Evolutionary conservation across 2,113 vertebrate genomes (phyloP).

Genomic region (Notothenia rossii): DNA sequence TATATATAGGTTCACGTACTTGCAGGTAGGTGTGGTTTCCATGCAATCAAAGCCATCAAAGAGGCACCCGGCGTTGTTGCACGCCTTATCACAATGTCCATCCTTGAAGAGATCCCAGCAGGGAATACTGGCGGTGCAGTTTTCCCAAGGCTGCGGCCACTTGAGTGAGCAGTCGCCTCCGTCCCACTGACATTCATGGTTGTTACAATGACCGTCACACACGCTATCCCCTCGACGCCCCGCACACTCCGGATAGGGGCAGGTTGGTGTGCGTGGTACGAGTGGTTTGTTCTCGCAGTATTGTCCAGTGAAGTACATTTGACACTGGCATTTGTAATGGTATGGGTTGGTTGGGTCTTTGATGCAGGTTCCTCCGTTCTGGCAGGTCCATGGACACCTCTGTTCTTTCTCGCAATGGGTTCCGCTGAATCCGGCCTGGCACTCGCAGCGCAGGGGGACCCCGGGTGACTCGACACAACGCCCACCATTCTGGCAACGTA

Average conservation of each 20-base stretch:
- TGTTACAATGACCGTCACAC: conserved; percentile 92
- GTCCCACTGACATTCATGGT: conserved; percentile 91
- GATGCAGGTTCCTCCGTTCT: conserved; percentile 89
- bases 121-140: conserved; percentile 84
- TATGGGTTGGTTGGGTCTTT: conserved; percentile 80
- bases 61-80: conserved; percentile 91
- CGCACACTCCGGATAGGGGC: conserved; percentile 84
- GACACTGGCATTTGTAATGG: conserved; percentile 86
- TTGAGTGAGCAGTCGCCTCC: conserved; percentile 93
- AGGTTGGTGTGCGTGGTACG: conserved; percentile 36
- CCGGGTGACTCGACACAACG: conserved; percentile 80
- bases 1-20: conserved; percentile 81
- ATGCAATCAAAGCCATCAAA: conserved; percentile 96
- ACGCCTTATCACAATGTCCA: conserved; percentile 88
- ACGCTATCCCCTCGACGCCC: conserved; percentile 82
- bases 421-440: conserved; percentile 84
- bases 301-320: conserved; percentile 78
- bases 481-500: conserved; percentile 89
- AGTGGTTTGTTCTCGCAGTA: conserved; percentile 77
- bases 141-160: conserved; percentile 88
- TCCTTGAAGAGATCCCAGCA: conserved; percentile 93
- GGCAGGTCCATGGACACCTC: conserved; percentile 84
- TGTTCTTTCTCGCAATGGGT: conserved; percentile 82
- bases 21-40: conserved; percentile 79
- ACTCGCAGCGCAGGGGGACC: conserved; percentile 86